phyloP scores from a whole-genome alignment of 2,797 vertebrate species.

The Coilia nasus region DNA sequence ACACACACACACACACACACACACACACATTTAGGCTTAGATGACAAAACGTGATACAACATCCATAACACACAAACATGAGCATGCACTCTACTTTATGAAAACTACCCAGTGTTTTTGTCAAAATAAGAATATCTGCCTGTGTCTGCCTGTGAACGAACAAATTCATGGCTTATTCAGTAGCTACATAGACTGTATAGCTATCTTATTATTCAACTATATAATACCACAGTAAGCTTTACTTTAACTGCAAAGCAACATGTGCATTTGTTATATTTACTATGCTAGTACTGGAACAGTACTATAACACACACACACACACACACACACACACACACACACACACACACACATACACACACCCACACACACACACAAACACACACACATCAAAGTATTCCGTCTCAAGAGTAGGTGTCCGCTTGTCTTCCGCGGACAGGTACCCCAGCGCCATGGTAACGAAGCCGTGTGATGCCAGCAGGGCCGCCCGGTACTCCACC shows the following conservation, averaged over 20 bases:
- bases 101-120: no score
- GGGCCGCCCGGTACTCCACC: constrained; percentile 59
- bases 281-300: not conserved
- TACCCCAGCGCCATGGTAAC: constrained; percentile 53
- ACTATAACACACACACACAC: not conserved
- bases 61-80: no score
- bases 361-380: not conserved
- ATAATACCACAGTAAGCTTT: no score
- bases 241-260: not conserved
- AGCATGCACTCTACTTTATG: no score
- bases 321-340: not conserved
- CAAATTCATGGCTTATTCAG: no score
- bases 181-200: no score
- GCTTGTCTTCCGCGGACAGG: constrained; percentile 14
- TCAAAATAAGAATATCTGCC: no score
- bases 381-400: constrained; percentile 47
- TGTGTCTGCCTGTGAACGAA: no score
- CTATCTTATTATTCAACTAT: no score
- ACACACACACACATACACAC: not conserved
- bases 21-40: not conserved
- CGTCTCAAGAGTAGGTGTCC: not conserved
- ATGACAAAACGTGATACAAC: no score
- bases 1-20: not conserved
- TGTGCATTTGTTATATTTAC: not conserved
- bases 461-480: constrained; percentile 61